These are phyloP conservation scores for Gymnosoma rotundatum DNA, from an alignment of 2,888 invertebrate species.

Conservation along the genomic window DNA sequence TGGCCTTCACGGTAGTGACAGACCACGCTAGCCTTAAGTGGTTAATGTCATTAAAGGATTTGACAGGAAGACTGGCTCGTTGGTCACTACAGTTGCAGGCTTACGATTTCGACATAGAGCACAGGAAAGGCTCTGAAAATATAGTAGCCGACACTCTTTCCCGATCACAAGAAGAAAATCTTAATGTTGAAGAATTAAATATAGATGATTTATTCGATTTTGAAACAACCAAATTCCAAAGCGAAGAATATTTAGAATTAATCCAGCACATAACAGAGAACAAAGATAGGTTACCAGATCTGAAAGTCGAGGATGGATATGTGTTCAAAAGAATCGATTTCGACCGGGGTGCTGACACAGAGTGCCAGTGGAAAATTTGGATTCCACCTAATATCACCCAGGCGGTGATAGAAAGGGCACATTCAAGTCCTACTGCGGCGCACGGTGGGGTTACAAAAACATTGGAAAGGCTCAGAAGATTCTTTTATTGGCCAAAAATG, in stretches of 20 bases:
- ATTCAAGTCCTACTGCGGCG: too few relatives aligned
- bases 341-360: not conserved
- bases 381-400: constrained; percentile 1
- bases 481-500: too few relatives aligned
- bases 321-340: not conserved
- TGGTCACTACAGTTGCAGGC: constrained; percentile 42
- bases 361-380: not conserved
- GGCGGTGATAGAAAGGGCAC: not conserved
- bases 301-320: too few relatives aligned
- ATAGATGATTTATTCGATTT: constrained; percentile 5
- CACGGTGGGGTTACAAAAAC: too few relatives aligned
- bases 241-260: too few relatives aligned
- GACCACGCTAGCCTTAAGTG: constrained; percentile 2
- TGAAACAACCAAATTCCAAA: not conserved
- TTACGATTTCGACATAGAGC: constrained; percentile 13
- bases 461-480: too few relatives aligned
- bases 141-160: constrained; percentile 30
- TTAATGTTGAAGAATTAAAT: not conserved
- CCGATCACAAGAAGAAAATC: not conserved
- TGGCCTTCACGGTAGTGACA: not conserved
- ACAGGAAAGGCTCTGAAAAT: constrained; percentile 25
- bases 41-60: not conserved
- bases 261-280: too few relatives aligned
- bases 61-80: constrained; percentile 22
- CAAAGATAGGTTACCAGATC: too few relatives aligned